Evolutionary conservation across 2,888 invertebrate species (phyloP).

Genomic region (Diploptera punctata): DNA sequence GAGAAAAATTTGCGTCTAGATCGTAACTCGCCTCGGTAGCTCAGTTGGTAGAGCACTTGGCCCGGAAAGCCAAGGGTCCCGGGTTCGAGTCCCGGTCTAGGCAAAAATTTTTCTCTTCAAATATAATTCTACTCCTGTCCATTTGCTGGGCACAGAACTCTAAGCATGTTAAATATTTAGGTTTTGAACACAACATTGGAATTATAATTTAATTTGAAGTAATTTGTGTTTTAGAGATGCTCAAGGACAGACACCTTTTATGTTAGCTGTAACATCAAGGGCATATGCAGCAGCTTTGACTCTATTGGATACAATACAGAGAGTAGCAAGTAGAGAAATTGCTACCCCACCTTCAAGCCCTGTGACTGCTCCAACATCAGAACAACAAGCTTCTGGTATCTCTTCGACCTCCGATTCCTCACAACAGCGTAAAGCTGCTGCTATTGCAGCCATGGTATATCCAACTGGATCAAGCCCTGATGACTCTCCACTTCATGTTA

Average conservation of each 20-base stretch:
- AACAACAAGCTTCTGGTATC: background rate
- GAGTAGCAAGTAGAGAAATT: slow-evolving; percentile 59
- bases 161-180: too few species aligned
- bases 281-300: slow-evolving; percentile 94
- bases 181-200: too few species aligned
- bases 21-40: too few species aligned
- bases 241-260: slow-evolving; percentile 96
- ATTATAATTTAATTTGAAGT: too few species aligned
- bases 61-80: too few species aligned
- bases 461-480: slow-evolving; percentile 87
- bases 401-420: slow-evolving; percentile 38
- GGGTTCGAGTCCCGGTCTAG: too few species aligned
- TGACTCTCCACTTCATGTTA: slow-evolving; percentile 93
- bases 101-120: too few species aligned
- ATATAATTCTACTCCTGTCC: too few species aligned
- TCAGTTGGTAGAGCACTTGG: too few species aligned
- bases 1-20: too few species aligned
- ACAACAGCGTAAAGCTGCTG: slow-evolving; percentile 3
- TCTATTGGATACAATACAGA: slow-evolving; percentile 83
- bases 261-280: slow-evolving; percentile 92
- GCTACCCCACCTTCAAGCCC: slow-evolving; percentile 41
- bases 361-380: background rate
- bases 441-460: slow-evolving; percentile 79
- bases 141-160: too few species aligned
- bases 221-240: too few species aligned